Conservation (phyloP, 1,140 invertebrate genomes). For the Spodoptera litura region DNA sequence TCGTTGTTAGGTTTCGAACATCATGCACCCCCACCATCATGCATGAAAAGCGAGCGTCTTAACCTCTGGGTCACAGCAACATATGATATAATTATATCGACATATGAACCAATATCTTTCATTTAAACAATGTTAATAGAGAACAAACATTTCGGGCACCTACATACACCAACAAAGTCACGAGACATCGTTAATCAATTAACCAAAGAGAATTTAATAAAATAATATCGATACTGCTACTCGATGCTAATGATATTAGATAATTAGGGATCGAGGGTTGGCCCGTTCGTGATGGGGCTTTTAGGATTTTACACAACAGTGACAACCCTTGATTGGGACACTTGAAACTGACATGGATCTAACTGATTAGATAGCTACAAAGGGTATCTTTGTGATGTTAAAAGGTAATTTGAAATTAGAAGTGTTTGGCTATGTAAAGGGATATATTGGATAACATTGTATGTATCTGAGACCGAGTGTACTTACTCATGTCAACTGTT, state of each 20-base stretch:
- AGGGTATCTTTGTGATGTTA: slow-evolving; percentile 2
- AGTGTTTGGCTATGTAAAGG: background rate
- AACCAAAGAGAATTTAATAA: slow-evolving; percentile 53
- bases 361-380: background rate
- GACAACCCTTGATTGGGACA: slow-evolving; percentile 2
- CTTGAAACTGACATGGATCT: slow-evolving; percentile 16
- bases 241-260: slow-evolving; percentile 52
- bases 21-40: too few relatives aligned
- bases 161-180: background rate
- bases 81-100: background rate
- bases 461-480: too few relatives aligned
- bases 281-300: background rate
- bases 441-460: too few relatives aligned
- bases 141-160: background rate
- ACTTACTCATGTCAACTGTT: too few relatives aligned
- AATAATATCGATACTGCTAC: slow-evolving; percentile 43
- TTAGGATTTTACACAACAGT: slow-evolving; percentile 17
- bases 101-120: too few relatives aligned
- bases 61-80: too few relatives aligned
- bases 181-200: slow-evolving; percentile 58
- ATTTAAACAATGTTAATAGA: background rate
- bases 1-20: too few relatives aligned
- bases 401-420: background rate
- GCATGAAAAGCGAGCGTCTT: too few relatives aligned
- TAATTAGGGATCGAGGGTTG: slow-evolving; percentile 41